A percentile compares a stretch with the other conserved stretches of the same genome.
These are phyloP conservation scores for Callocephalon fimbriatum DNA, from an alignment of 2,113 vertebrate genomes.

Conservation along the genomic window DNA sequence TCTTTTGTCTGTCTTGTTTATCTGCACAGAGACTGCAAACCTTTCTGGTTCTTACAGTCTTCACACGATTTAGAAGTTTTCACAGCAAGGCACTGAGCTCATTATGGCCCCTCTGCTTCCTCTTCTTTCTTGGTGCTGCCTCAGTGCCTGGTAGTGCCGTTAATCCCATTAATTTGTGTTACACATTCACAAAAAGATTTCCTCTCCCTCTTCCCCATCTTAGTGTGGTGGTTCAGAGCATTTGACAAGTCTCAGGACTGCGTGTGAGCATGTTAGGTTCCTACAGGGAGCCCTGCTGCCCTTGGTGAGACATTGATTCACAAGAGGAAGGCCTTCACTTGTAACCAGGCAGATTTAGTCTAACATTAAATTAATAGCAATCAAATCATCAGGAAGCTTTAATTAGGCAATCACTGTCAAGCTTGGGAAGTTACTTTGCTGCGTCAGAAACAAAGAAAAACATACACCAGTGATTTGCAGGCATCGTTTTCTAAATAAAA, in stretches of 20 bases:
- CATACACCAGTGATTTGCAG: not conserved
- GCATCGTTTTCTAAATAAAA: not conserved
- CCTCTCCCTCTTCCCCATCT: not conserved
- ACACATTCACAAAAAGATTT: not conserved
- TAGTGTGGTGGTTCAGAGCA: not conserved
- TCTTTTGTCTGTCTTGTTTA: not conserved
- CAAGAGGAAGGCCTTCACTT: not conserved
- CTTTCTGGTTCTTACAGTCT: not conserved
- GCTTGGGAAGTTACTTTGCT: not conserved
- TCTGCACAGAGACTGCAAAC: not conserved
- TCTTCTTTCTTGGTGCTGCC: not conserved
- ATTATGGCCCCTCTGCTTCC: not conserved
- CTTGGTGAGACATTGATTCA: not conserved
- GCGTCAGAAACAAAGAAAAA: not conserved
- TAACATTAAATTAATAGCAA: not conserved
- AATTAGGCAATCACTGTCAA: not conserved
- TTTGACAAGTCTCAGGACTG: not conserved
- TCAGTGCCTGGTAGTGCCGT: not conserved
- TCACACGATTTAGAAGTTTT: not conserved
- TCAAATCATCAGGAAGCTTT: slow-evolving; percentile 1
- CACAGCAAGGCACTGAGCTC: not conserved
- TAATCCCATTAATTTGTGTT: slow-evolving; percentile 4
- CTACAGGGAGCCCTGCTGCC: not conserved
- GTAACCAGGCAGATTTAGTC: not conserved
- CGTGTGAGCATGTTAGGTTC: not conserved